Evolutionary conservation across 1,140 invertebrate species (phyloP).

Genomic region (Eueides isabella): DNA sequence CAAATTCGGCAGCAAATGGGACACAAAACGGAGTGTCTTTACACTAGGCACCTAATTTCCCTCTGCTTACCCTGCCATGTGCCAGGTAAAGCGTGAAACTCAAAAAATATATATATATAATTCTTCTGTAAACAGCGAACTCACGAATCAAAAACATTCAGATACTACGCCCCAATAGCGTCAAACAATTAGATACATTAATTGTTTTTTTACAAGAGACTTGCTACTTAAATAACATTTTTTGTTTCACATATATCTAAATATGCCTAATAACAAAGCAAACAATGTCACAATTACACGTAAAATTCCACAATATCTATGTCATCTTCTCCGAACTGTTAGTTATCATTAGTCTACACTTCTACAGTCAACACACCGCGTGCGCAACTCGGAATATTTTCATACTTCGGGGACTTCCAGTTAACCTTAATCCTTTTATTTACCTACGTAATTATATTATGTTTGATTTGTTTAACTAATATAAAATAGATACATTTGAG

Average conservation of each 20-base stretch:
- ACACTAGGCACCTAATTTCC: too few relatives aligned
- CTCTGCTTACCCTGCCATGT: too few relatives aligned
- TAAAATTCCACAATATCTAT: slow-evolving; percentile 25
- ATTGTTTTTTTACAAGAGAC: too few relatives aligned
- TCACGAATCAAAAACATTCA: too few relatives aligned
- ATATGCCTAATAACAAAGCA: neutral
- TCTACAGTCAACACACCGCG: slow-evolving; percentile 16
- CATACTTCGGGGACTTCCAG: slow-evolving; percentile 17
- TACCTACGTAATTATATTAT: slow-evolving; percentile 6
- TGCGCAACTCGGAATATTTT: slow-evolving; percentile 35
- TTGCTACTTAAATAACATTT: neutral
- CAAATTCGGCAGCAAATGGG: too few relatives aligned
- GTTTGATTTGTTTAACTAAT: neutral
- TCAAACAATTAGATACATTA: too few relatives aligned
- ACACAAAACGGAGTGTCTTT: too few relatives aligned
- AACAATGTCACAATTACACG: neutral
- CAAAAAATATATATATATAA: too few relatives aligned
- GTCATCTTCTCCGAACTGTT: slow-evolving; percentile 22
- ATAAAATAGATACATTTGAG: too few relatives aligned
- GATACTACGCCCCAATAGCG: too few relatives aligned
- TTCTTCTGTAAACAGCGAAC: too few relatives aligned
- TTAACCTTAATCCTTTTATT: slow-evolving; percentile 15
- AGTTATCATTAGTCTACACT: slow-evolving; percentile 39
- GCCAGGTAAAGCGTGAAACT: too few relatives aligned
- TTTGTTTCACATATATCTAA: neutral